Conservation (phyloP, 2,797 vertebrate genomes). For the Characodon lateralis region DNA sequence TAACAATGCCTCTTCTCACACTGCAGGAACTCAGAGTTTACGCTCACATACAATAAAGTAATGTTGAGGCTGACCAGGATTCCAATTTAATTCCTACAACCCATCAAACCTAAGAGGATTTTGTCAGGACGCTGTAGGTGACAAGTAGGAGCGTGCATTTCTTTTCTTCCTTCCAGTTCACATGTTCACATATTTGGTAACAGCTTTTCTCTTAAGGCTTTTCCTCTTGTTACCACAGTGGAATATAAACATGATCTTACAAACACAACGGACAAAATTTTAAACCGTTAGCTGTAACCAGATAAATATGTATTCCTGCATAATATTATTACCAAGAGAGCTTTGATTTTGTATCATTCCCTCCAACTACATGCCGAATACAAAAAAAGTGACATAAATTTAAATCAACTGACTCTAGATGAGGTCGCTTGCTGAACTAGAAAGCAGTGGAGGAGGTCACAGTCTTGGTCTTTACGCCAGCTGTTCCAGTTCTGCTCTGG, state of each 20-base stretch:
- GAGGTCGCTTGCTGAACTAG: conserved; percentile 32
- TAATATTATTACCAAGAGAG: neutral
- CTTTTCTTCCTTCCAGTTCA: neutral
- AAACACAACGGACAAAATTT: neutral
- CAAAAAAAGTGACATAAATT: neutral
- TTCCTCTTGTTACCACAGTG: neutral
- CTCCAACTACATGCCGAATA: neutral
- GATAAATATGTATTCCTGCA: neutral
- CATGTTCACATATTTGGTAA: neutral
- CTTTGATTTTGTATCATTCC: neutral
- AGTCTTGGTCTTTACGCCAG: conserved; percentile 70
- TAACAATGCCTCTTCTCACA: conserved; percentile 67
- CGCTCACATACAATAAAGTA: neutral
- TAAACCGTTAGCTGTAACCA: neutral
- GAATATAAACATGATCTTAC: neutral
- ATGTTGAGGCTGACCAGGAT: conserved; percentile 6
- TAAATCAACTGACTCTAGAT: conserved; percentile 24
- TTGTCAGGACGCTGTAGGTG: neutral
- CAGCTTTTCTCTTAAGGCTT: neutral
- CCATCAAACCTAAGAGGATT: conserved; percentile 8
- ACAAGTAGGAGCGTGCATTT: neutral
- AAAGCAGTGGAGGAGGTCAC: conserved; percentile 58
- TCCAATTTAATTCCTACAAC: conserved; percentile 10
- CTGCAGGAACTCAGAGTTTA: neutral
- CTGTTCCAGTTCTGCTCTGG: conserved; percentile 73